These are phyloP conservation scores for Clamator glandarius DNA, from an alignment of 2,797 vertebrate genomes.

Conservation along the genomic window DNA sequence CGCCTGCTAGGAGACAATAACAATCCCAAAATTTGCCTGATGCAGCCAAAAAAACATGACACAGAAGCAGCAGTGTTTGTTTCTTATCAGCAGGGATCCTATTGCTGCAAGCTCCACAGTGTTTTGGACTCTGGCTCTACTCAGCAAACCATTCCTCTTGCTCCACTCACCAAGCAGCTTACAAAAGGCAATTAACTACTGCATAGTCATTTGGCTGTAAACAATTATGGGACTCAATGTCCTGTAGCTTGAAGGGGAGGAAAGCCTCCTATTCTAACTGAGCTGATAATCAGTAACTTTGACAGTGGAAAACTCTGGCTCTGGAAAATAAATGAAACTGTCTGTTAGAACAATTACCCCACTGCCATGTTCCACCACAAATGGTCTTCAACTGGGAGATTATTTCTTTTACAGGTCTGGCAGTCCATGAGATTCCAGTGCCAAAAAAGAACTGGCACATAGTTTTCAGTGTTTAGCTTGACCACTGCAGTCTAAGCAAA, in stretches of 20 bases:
- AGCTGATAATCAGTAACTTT: slow-evolving; percentile 40
- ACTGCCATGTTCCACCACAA: slow-evolving; percentile 3
- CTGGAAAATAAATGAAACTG: background rate
- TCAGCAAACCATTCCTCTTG: slow-evolving; percentile 29
- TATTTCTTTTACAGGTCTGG: slow-evolving; percentile 3
- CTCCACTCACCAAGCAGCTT: slow-evolving; percentile 38
- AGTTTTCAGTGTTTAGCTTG: background rate
- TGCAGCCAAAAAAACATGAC: slow-evolving; percentile 46
- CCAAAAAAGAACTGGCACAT: slow-evolving; percentile 26
- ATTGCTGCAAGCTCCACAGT: slow-evolving; percentile 9
- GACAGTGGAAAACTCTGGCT: background rate
- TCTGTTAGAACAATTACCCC: background rate
- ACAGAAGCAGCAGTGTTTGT: slow-evolving; percentile 19
- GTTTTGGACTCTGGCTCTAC: slow-evolving; percentile 32
- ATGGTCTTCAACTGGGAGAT: background rate
- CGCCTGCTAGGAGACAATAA: slow-evolving; percentile 15
- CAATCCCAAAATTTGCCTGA: slow-evolving; percentile 43
- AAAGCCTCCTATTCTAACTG: background rate
- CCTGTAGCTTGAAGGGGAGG: slow-evolving; percentile 16
- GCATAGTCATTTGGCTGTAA: slow-evolving; percentile 54
- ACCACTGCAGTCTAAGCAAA: background rate
- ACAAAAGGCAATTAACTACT: slow-evolving; percentile 55
- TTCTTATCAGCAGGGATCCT: slow-evolving; percentile 56
- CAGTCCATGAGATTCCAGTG: background rate
- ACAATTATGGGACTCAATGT: slow-evolving; percentile 52